These are phyloP conservation scores for Apis dorsata DNA, from an alignment of 1,140 invertebrate species.

Conservation along the genomic window DNA sequence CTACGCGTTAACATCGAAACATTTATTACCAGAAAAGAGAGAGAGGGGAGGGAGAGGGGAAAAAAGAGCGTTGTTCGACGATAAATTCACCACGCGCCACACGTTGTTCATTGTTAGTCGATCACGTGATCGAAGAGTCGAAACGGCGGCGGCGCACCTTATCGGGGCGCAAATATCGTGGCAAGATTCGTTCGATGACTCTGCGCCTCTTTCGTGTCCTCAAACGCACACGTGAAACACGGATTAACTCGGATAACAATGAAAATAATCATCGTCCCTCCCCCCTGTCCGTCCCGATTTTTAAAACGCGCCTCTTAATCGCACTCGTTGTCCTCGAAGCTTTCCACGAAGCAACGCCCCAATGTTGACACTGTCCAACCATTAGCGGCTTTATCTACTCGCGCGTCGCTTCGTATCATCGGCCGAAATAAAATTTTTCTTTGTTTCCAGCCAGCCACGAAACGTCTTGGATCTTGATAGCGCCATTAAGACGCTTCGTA, in stretches of 20 bases:
- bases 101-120: not conserved
- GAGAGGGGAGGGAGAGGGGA: not conserved
- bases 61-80: not conserved
- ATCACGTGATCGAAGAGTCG: constrained; percentile 10
- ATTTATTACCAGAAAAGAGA: not conserved
- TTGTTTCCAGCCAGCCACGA: not conserved
- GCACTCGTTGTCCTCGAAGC: not conserved
- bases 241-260: constrained; percentile 27
- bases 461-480: not conserved
- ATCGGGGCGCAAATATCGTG: constrained; percentile 24
- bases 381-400: constrained; percentile 30
- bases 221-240: not conserved
- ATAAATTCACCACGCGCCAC: too few species aligned
- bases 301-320: constrained; percentile 5
- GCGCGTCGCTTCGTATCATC: not conserved
- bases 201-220: constrained; percentile 14
- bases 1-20: not conserved
- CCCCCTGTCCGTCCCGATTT: not conserved
- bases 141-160: constrained; percentile 1
- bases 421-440: constrained; percentile 16
- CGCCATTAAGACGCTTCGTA: too few species aligned
- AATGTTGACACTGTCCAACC: constrained; percentile 15
- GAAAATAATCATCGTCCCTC: not conserved
- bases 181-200: constrained; percentile 38
- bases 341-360: not conserved